Conservation (phyloP, 2,888 invertebrate species). For the Erannis defoliaria region DNA sequence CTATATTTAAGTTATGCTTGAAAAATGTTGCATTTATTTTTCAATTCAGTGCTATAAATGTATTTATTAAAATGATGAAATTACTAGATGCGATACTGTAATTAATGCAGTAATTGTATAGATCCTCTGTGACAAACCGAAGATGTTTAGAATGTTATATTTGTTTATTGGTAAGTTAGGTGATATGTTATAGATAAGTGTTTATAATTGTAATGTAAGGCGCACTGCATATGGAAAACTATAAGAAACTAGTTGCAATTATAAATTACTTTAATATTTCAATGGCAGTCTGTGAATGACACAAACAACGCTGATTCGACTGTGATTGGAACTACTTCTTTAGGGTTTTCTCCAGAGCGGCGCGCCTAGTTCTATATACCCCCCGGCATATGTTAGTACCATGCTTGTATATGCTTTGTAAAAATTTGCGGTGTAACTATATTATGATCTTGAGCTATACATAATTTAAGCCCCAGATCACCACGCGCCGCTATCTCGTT, state of each 20-base stretch:
- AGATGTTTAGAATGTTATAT: constrained; percentile 49
- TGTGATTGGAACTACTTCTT: background rate
- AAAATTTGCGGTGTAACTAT: constrained; percentile 46
- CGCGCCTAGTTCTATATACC: constrained; percentile 24
- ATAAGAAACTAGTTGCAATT: too few species aligned
- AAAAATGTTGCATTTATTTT: constrained; percentile 16
- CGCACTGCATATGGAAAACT: background rate
- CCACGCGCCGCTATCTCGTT: too few species aligned
- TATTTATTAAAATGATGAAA: background rate
- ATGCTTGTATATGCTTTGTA: constrained; percentile 58
- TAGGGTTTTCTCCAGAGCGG: background rate
- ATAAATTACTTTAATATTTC: too few species aligned
- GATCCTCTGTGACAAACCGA: constrained; percentile 37
- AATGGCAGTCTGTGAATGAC: too few species aligned
- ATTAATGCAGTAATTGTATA: background rate
- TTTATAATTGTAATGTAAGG: constrained; percentile 31
- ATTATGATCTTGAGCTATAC: background rate
- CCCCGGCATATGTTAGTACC: constrained; percentile 49
- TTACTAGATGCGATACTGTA: background rate
- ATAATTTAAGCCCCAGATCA: too few species aligned
- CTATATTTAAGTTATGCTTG: background rate
- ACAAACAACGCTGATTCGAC: too few species aligned
- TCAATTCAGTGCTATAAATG: constrained; percentile 1
- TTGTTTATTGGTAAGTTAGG: constrained; percentile 59
- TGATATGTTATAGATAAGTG: constrained; percentile 31